Percentiles rank a stretch among this genome's conserved stretches.
phyloP scores from a whole-genome alignment of 2,113 vertebrate species.

The Oncorhynchus tshawytscha region DNA sequence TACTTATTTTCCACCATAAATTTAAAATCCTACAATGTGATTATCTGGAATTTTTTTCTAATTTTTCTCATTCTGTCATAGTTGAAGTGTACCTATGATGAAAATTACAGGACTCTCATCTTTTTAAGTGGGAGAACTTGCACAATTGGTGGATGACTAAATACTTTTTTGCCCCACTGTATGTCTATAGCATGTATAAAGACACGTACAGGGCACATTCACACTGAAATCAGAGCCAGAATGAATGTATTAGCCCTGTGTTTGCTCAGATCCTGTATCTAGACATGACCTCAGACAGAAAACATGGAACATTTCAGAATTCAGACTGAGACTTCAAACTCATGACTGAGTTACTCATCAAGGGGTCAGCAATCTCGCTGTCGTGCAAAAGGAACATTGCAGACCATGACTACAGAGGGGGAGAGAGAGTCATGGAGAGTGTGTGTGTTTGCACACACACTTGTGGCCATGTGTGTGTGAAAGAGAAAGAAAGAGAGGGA shows the following conservation, averaged over 20 bases:
- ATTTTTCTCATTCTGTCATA: no score
- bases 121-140: no score
- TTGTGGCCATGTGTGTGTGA: background rate
- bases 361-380: background rate
- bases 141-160: no score
- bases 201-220: background rate
- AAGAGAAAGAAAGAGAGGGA: background rate
- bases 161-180: no score
- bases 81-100: no score
- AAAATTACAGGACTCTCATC: no score
- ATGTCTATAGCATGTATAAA: background rate
- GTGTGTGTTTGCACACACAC: background rate
- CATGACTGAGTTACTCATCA: slow-evolving; percentile 1
- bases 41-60: no score
- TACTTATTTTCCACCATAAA: no score
- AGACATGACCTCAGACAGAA: slow-evolving; percentile 22
- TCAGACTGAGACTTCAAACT: slow-evolving; percentile 16
- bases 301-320: background rate
- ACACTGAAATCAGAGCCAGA: background rate
- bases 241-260: background rate
- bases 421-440: background rate
- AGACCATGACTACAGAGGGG: background rate
- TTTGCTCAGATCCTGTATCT: background rate
- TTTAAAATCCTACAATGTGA: no score
- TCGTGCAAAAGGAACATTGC: background rate